Evolutionary conservation across 2,113 vertebrate genomes (phyloP), one percentile per base, ranked within the genome.

Genomic region (Hippocampus comes): DNA sequence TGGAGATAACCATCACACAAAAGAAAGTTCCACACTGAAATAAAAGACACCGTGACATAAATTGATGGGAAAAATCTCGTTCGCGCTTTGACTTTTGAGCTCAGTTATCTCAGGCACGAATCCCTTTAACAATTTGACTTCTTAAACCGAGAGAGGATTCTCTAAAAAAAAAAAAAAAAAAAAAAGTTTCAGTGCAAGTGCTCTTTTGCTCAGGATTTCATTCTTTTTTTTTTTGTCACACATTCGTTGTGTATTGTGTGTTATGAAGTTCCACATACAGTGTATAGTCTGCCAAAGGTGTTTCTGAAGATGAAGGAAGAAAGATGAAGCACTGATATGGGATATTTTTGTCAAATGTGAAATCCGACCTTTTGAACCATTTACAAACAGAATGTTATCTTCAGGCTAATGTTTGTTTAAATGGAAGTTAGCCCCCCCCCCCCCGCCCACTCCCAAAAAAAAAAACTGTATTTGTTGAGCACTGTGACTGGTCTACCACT

Each of bases 401-500:
- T 15, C 15, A 20, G 61, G 7, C 25, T n/a, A n/a, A 17, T 0
- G 15, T 43, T 38, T 43, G 56, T 56, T 34, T 34, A 68, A 59
- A 42, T 41, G 42, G 5, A 14, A 53, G 15, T 65, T 49, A 15
- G 0, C 46, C 46, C 14, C 46, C 15, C 14, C 46, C 46, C 46
- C 3, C 17, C 73, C 21, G 64, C 46, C 55, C 67, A 34, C 75
- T 14, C 67, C 46, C 48, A 67, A 34, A 67, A 43, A 23, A 21
- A n/a, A n/a, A n/a, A 49, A 3, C 6, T 70, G n/a, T 1, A 72
- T 74, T 63, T 49, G 53, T 10, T 46, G 27, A 57, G 27, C 61
- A n/a, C 18, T 43, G n/a, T 59, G 64, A 57, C 21, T 23, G 55
- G 34, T n/a, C 9, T 42, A 18, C 30, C 17, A 42, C 49, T 70